A percentile compares a stretch with the other conserved stretches of the same genome.
phyloP scores from a whole-genome alignment of 1,140 invertebrate genomes.

The Phymastichus coffea region DNA sequence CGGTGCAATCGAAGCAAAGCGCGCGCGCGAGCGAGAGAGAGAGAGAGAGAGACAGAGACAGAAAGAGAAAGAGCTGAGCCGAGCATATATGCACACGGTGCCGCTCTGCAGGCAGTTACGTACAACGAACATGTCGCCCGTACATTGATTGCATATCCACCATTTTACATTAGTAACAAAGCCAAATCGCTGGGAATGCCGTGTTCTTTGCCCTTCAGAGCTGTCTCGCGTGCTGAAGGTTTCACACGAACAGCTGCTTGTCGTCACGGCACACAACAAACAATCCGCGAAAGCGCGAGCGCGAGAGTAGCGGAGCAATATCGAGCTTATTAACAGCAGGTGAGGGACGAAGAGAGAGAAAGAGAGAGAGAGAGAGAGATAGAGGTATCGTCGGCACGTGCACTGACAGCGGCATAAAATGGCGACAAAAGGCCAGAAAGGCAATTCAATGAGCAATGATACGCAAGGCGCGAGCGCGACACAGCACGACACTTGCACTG shows the following conservation, averaged over 20 bases:
- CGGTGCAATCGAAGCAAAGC: neutral
- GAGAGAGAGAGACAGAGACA: neutral
- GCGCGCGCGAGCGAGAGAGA: neutral
- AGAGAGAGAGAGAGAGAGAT: slow-evolving; percentile 23
- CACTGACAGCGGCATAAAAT: no score
- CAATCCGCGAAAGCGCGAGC: no score
- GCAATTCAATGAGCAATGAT: no score
- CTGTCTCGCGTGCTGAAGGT: no score
- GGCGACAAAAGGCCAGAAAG: no score
- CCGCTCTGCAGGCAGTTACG: slow-evolving; percentile 22
- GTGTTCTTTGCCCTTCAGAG: no score
- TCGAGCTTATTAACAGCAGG: neutral
- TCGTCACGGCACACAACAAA: no score
- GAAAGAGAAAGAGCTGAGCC: slow-evolving; percentile 3
- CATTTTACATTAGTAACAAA: slow-evolving; percentile 29
- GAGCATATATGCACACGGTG: neutral
- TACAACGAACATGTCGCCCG: slow-evolving; percentile 30
- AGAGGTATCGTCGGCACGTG: no score
- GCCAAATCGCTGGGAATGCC: no score
- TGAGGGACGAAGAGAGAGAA: neutral
- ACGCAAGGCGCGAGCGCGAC: no score
- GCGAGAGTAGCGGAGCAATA: neutral
- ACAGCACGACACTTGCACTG: no score
- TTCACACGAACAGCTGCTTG: no score
- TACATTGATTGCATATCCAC: slow-evolving; percentile 40